Evolutionary conservation across 64 coral and sea anemone species (phyloP).

Genomic region (Orbicella faveolata): DNA sequence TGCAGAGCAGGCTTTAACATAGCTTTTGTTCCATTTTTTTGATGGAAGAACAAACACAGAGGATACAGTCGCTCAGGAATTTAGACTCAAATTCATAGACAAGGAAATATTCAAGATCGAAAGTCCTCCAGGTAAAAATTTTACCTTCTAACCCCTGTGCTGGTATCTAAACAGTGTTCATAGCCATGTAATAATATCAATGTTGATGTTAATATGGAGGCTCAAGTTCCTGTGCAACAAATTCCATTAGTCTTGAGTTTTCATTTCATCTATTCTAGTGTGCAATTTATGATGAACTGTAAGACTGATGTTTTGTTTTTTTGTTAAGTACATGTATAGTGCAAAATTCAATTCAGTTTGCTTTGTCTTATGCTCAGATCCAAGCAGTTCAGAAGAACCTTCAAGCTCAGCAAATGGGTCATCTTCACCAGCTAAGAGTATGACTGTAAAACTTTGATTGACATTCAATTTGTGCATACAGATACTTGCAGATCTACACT

Average conservation of each 20-base stretch:
- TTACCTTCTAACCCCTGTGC: not conserved
- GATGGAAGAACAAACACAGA: conserved; percentile 61
- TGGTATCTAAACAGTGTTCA: no score
- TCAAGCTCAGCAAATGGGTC: not conserved
- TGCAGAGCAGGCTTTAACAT: not conserved
- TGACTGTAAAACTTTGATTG: not conserved
- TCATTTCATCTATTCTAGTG: no score
- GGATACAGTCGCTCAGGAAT: conserved; percentile 75
- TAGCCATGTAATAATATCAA: not conserved
- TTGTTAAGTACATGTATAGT: no score
- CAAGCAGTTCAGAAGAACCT: conserved; percentile 10
- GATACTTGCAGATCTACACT: no score
- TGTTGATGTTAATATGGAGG: no score
- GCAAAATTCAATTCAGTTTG: not conserved
- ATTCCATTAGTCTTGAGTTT: no score
- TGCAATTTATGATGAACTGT: no score
- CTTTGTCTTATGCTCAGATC: not conserved
- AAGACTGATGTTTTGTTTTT: no score
- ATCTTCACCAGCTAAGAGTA: conserved; percentile 36
- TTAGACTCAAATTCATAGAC: conserved; percentile 82
- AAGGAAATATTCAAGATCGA: conserved; percentile 96
- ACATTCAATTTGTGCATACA: no score
- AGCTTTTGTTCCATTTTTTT: conserved; percentile 6
- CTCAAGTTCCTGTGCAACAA: no score
- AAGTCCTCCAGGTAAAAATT: conserved; percentile 61